Conservation (phyloP, 2,888 invertebrate genomes). For the Anoplius nigerrimus region DNA sequence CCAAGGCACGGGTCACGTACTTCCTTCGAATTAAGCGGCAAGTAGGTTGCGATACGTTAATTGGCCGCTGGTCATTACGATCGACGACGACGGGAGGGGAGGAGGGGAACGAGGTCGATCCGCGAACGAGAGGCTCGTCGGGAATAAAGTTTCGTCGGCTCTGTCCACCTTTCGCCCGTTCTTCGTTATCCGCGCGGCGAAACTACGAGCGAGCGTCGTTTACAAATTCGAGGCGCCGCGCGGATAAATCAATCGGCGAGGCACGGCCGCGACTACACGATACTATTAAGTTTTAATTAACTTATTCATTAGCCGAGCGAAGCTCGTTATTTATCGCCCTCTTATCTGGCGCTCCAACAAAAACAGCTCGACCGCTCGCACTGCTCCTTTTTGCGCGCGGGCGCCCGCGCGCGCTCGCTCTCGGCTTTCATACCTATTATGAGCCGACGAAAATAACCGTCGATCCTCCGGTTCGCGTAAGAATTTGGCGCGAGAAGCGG, state of each 20-base stretch:
- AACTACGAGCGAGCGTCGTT: background rate
- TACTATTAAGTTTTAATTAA: conserved; percentile 9
- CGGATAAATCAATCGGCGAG: background rate
- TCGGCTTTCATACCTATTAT: background rate
- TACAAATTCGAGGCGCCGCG: background rate
- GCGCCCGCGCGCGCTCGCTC: background rate
- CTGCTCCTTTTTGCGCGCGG: too few species aligned
- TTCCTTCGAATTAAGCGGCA: background rate
- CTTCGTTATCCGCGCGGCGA: background rate
- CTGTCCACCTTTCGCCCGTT: background rate
- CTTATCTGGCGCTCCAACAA: conserved; percentile 6
- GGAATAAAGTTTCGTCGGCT: background rate
- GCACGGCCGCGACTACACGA: background rate
- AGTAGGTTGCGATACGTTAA: background rate
- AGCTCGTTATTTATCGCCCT: background rate
- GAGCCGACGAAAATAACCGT: background rate
- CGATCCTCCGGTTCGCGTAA: background rate
- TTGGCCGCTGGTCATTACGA: too few species aligned
- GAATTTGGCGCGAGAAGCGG: background rate
- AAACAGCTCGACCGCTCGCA: background rate
- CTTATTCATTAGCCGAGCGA: conserved; percentile 13
- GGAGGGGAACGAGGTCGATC: too few species aligned
- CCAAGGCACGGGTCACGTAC: background rate
- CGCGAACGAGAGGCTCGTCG: background rate
- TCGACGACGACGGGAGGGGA: too few species aligned